Conservation (phyloP, 2,113 vertebrate species). For the Passer montanus region DNA sequence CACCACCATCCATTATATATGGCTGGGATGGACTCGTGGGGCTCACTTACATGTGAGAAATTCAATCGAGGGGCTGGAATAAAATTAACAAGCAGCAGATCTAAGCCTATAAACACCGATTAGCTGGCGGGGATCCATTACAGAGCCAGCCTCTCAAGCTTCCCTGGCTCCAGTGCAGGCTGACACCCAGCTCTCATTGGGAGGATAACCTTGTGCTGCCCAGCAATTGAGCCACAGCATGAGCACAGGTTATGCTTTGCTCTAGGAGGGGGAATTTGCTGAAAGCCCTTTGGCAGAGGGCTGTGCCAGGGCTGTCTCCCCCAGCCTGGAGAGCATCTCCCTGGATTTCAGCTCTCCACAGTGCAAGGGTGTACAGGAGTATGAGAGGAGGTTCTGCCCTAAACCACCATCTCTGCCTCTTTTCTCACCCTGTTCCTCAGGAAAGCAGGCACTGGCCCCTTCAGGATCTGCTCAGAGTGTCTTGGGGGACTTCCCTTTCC, state of each 20-base stretch:
- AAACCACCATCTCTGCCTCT: background rate
- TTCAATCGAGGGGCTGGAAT: background rate
- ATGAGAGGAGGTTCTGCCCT: background rate
- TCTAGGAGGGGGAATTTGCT: background rate
- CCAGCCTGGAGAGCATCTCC: background rate
- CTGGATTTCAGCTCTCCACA: background rate
- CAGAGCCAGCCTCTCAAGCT: background rate
- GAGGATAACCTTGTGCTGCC: background rate
- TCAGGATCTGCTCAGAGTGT: background rate
- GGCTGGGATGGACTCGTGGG: background rate
- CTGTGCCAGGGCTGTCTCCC: background rate
- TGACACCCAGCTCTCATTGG: fast-evolving
- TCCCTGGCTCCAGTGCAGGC: fast-evolving
- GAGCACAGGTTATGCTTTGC: fast-evolving
- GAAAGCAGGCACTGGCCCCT: background rate
- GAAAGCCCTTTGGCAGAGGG: background rate
- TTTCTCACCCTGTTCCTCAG: background rate
- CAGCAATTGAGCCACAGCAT: fast-evolving
- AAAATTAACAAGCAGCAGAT: slow-evolving; percentile 17
- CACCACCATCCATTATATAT: background rate
- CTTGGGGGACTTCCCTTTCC: background rate
- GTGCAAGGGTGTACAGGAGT: background rate
- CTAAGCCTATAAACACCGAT: background rate
- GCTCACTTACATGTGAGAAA: slow-evolving; percentile 24
- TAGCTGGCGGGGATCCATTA: background rate